Evolutionary conservation across 2,797 vertebrate species (phyloP).

Genomic region (Rhodeus uyekii): DNA sequence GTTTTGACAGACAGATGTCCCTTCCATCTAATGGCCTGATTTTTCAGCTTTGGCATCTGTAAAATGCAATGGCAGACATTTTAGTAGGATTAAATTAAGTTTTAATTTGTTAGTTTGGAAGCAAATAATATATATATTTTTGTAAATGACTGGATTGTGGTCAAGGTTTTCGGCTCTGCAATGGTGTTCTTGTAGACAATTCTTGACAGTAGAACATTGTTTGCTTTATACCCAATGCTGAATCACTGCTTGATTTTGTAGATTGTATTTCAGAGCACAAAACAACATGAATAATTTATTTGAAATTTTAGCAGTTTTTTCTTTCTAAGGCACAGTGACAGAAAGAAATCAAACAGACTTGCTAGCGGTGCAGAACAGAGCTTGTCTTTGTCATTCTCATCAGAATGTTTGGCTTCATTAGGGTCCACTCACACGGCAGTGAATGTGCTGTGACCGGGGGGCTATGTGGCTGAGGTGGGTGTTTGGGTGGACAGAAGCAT

Average conservation of each 20-base stretch:
- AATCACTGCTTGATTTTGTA: slow-evolving; percentile 29
- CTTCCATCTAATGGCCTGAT: background rate
- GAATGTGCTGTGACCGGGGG: slow-evolving; percentile 61
- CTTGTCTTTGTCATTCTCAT: slow-evolving; percentile 45
- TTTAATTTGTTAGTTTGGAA: background rate
- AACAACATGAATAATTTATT: slow-evolving; percentile 45
- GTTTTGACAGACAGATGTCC: slow-evolving; percentile 40
- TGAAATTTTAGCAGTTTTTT: slow-evolving; percentile 32
- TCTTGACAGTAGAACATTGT: slow-evolving; percentile 19
- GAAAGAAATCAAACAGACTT: slow-evolving; percentile 31
- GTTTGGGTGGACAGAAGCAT: slow-evolving; percentile 69
- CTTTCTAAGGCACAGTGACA: slow-evolving; percentile 23
- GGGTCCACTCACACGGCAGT: slow-evolving; percentile 45
- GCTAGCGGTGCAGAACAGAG: slow-evolving; percentile 35
- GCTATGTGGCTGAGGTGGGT: slow-evolving; percentile 67
- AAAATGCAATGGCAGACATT: slow-evolving; percentile 2
- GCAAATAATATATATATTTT: background rate
- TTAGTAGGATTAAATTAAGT: background rate
- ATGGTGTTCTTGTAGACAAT: background rate
- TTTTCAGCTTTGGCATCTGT: slow-evolving; percentile 16
- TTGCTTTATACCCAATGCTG: slow-evolving; percentile 29
- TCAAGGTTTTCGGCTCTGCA: background rate
- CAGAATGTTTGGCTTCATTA: slow-evolving; percentile 64
- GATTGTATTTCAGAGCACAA: slow-evolving; percentile 29
- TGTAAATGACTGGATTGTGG: background rate